phyloP scores from a whole-genome alignment of 2,888 invertebrate genomes.

The Synanthedon tipuliformis region DNA sequence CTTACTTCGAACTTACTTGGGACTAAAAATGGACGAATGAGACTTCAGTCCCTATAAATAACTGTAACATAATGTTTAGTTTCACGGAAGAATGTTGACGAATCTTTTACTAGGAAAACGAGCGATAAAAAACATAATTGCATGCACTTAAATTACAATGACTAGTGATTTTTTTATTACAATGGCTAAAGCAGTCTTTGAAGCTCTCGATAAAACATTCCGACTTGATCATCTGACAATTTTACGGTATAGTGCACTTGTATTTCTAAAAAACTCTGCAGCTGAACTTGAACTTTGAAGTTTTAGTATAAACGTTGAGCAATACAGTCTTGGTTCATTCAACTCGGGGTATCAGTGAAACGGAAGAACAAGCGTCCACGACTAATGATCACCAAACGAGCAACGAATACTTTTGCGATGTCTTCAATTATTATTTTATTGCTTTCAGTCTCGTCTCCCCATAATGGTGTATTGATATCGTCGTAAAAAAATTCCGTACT shows the following conservation, averaged over 20 bases:
- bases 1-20: no score
- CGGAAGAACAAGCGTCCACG: constrained; percentile 10
- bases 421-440: background rate
- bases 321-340: constrained; percentile 30
- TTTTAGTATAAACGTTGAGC: constrained; percentile 5
- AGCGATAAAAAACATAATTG: no score
- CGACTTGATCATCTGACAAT: constrained; percentile 19
- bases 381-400: constrained; percentile 9
- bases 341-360: constrained; percentile 19
- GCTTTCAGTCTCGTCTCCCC: background rate
- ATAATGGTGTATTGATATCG: constrained; percentile 11
- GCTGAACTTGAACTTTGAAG: no score
- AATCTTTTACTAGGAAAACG: no score
- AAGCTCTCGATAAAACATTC: no score
- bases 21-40: no score
- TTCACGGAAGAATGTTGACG: no score
- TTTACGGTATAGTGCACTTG: constrained; percentile 25
- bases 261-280: background rate
- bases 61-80: no score
- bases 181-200: no score
- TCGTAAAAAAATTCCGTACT: constrained; percentile 1
- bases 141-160: no score
- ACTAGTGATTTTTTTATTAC: no score
- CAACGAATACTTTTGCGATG: background rate
- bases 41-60: no score